Percentiles rank a stretch among this genome's conserved stretches.
Conservation (phyloP, 2,797 vertebrate genomes). For the Schizopygopsis pylzovi region DNA sequence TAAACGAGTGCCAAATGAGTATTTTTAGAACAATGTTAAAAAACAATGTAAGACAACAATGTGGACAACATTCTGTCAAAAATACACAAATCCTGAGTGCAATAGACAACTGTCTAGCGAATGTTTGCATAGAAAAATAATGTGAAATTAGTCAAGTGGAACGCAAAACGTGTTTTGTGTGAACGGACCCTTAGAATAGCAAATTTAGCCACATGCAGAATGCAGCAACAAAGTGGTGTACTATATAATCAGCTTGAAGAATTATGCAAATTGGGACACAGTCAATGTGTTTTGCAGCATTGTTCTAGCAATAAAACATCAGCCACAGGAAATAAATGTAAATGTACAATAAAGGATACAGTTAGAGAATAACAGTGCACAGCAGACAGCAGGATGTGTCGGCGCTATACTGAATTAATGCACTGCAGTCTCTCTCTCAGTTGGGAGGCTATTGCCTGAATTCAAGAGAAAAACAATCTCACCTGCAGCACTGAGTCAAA, state of each 20-base stretch:
- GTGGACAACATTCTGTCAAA: too few relatives aligned
- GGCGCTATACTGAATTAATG: conserved; percentile 24
- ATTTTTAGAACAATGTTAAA: neutral
- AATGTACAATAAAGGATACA: conserved; percentile 9
- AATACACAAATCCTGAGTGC: neutral
- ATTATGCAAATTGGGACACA: neutral
- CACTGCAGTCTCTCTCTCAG: conserved; percentile 28
- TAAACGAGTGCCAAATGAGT: neutral
- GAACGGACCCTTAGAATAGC: neutral
- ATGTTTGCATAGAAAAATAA: neutral
- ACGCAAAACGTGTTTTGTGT: neutral
- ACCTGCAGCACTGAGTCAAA: conserved; percentile 98
- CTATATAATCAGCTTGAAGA: neutral
- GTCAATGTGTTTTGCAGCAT: neutral
- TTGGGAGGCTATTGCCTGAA: neutral
- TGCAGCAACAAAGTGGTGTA: neutral
- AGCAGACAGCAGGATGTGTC: conserved; percentile 11
- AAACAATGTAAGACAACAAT: too few relatives aligned
- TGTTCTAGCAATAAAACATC: conserved; percentile 7
- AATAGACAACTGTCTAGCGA: neutral
- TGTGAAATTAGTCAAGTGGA: neutral
- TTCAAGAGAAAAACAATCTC: conserved; percentile 56
- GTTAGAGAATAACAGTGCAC: neutral
- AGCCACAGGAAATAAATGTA: conserved; percentile 6
- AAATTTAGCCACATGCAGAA: neutral